phyloP scores from a whole-genome alignment of 2,888 invertebrate species.

The Flexamia atlantica region DNA sequence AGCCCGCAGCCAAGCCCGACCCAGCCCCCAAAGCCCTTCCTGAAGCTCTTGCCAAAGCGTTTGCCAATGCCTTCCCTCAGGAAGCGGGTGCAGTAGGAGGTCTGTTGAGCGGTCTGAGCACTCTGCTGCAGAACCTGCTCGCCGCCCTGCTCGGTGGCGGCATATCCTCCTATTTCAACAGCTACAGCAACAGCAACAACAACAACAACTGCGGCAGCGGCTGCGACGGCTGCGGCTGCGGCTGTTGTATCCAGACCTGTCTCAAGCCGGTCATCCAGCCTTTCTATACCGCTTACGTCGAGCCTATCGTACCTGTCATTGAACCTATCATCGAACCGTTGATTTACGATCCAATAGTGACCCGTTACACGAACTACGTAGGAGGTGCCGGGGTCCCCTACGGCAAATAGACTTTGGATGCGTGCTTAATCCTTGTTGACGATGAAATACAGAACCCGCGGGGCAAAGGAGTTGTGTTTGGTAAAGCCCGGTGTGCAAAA shows the following conservation, averaged over 20 bases:
- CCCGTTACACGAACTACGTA: neutral
- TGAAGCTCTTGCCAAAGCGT: slow-evolving; percentile 37
- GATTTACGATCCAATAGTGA: neutral
- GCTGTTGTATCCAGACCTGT: slow-evolving; percentile 30
- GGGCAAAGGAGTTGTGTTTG: too few species aligned
- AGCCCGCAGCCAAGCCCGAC: slow-evolving; percentile 14
- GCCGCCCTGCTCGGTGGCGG: slow-evolving; percentile 38
- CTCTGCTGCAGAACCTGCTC: slow-evolving; percentile 36
- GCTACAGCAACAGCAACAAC: neutral
- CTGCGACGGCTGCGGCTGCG: slow-evolving; percentile 19
- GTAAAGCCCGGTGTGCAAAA: too few species aligned
- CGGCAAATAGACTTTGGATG: neutral
- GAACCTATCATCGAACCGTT: slow-evolving; percentile 29
- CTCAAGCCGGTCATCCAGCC: slow-evolving; percentile 6
- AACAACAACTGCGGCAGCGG: too few species aligned
- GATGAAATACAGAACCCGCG: neutral
- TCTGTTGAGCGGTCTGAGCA: slow-evolving; percentile 34
- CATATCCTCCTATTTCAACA: neutral
- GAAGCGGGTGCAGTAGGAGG: neutral
- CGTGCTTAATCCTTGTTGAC: neutral
- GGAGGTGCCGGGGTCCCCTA: neutral
- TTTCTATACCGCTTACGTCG: neutral
- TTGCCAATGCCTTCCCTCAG: slow-evolving; percentile 25
- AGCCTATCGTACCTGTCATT: slow-evolving; percentile 2
- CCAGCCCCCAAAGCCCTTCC: slow-evolving; percentile 20